phyloP scores from a whole-genome alignment of 2,888 invertebrate species.

The Drosophila gaucha region DNA sequence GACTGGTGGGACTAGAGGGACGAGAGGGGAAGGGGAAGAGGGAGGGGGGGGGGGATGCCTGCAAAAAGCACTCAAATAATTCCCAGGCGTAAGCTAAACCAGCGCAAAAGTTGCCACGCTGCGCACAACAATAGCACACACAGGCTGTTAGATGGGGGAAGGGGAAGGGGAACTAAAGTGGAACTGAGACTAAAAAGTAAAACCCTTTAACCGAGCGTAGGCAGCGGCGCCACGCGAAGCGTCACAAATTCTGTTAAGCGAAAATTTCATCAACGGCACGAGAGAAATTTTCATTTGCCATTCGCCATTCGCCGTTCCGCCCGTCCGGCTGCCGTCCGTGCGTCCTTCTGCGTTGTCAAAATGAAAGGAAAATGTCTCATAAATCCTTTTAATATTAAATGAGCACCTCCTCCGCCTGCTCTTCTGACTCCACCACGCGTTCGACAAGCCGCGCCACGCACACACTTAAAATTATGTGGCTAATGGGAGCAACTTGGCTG shows the following conservation, averaged over 20 bases:
- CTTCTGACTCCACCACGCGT: neutral
- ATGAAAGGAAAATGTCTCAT: conserved; percentile 82
- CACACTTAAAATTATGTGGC: conserved; percentile 80
- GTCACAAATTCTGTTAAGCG: conserved; percentile 82
- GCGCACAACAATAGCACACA: conserved; percentile 67
- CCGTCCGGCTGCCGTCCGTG: conserved; percentile 34
- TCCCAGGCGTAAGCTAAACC: conserved; percentile 80
- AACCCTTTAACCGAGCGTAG: conserved; percentile 77
- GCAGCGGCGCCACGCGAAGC: conserved; percentile 56
- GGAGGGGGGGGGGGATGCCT: conserved; percentile 18
- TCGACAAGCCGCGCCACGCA: conserved; percentile 59
- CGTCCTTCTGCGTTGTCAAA: conserved; percentile 75
- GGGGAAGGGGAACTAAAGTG: conserved; percentile 33
- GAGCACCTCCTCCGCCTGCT: conserved; percentile 52
- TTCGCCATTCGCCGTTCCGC: conserved; percentile 59
- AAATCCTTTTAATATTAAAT: conserved; percentile 83
- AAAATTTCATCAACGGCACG: conserved; percentile 79
- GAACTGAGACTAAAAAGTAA: conserved; percentile 70
- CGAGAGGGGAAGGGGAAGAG: neutral
- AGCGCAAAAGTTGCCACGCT: conserved; percentile 73
- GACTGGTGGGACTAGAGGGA: conserved; percentile 4
- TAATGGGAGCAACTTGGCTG: conserved; percentile 80
- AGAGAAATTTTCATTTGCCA: conserved; percentile 66
- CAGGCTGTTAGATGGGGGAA: neutral
- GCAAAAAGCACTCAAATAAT: conserved; percentile 79